Base-by-base conservation (phyloP, 1,140 invertebrate species). In the Homalodisca vitripennis region DNA sequence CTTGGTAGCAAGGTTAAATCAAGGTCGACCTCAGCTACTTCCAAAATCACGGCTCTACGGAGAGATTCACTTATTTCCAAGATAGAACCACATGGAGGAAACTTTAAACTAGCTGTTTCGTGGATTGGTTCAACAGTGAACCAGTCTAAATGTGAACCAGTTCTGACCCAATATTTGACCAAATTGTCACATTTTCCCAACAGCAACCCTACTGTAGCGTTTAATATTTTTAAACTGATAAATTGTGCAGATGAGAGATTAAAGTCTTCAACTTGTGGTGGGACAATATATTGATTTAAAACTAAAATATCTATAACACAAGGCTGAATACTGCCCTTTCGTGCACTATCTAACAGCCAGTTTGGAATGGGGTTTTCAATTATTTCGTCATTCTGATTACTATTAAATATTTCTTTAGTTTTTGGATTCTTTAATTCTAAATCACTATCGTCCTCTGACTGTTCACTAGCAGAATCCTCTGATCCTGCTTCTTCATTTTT, bases 261-360 rank as follows among this genome's bases (percentile, higher is more conserved):
- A 73, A 85, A 84, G 74, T 92, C 84, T 79, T 95, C 92, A 12
- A 93, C 84, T 81, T 94, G 91, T 17, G 88, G 85, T 26, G 81
- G 82, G 70, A 86, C 86, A 71, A 92, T 85, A 73, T 89, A 87
- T 48, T 86, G 80, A 69, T 86, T 84, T 47, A 86, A 79, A 24
- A 83, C 81, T 53, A 88, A 74, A 0, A 92, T 83, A 77, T 93
- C 89, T 34, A 92, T 82, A 73, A 89, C 87, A 72, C 82, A 84
- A 1, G 82, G 75, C 0, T 89, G 85, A 70, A 89, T 83, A 29
- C 80, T 72, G 1, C 85, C 88, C 3, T 77, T 77, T 66, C 85
- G 82, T 68, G 88, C 86, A 68, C 84, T 81, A 12, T 86, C 75
- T 1, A 86, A 76, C 76, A 92, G 89, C 89, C 88, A 92, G 2